Evolutionary conservation across 2,113 vertebrate species (phyloP), one percentile per base, ranked within the genome.

Genomic region (Sinocyclocheilus maitianheensis): DNA sequence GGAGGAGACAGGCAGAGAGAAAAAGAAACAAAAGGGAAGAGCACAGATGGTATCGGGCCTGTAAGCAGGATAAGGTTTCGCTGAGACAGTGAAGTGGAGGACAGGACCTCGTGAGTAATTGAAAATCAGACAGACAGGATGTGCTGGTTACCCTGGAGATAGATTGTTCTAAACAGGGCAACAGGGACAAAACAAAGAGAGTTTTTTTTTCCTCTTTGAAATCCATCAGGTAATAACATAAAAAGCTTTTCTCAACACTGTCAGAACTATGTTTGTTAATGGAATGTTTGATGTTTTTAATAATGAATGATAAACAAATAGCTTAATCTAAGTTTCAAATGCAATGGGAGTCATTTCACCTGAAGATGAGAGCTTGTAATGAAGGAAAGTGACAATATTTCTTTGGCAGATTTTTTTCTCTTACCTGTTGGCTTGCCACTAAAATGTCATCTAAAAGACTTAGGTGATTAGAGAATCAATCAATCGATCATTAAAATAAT

Each of bases 121-220:
- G 87, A 83, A 88, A 88, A 88, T 85, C 62, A 83, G 84, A 85
- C 72, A 81, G 84, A 87, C 80, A 77, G 85, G 58, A 83, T 74
- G 80, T 77, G 79, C 58, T 85, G 84, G 84, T 88, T 85, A 62
- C 87, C 79, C 74, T 30, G 72, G 79, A 85, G 84, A 85, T 51
- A 88, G 79, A 88, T 85, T 77, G 51, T 77, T 75, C 84, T 85
- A 81, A 85, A 85, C 87, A 84, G 77, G 67, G 60, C 79, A 81
- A 81, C 53, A 63, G 83, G 77, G 77, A 85, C 55, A 84, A 82
- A 77, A 74, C 71, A 85, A 85, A 65, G 77, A 85, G 78, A 81
- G 26, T 72, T 77, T 88, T 77, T 83, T 79, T 18, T 51, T 6
- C 16, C 34, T 60, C 34, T 58, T 22, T 76, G 34, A 77, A 87